Evolutionary conservation across 2,797 vertebrate genomes (phyloP).

Genomic region (Diplodus puntazzo): DNA sequence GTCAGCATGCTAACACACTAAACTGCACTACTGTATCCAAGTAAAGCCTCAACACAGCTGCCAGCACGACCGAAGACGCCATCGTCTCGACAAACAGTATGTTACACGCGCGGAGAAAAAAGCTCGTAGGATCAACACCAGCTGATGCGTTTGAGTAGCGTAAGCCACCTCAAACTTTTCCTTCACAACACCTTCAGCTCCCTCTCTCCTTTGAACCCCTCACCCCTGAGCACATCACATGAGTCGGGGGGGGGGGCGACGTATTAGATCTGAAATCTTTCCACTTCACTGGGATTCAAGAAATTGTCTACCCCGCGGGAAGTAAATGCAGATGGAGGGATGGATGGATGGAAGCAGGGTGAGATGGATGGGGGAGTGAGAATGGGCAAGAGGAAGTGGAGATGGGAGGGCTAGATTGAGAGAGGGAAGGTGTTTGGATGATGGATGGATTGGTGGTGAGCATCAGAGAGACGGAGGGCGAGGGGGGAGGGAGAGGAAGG

Average conservation of each 20-base stretch:
- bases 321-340: slow-evolving; percentile 74
- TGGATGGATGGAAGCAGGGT: slow-evolving; percentile 38
- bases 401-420: slow-evolving; percentile 43
- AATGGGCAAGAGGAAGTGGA: slow-evolving; percentile 38
- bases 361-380: slow-evolving; percentile 45
- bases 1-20: neutral
- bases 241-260: slow-evolving; percentile 46
- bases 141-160: slow-evolving; percentile 5
- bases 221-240: slow-evolving; percentile 62
- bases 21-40: neutral
- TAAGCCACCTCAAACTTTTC: slow-evolving; percentile 6
- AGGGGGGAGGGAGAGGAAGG: slow-evolving; percentile 38
- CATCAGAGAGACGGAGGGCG: slow-evolving; percentile 45
- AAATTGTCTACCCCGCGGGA: slow-evolving; percentile 77
- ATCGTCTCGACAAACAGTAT: slow-evolving; percentile 3
- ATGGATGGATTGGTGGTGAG: slow-evolving; percentile 70
- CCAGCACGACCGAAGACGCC: neutral
- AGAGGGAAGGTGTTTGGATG: slow-evolving; percentile 60
- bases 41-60: neutral
- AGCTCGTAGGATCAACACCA: neutral
- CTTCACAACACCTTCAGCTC: slow-evolving; percentile 29
- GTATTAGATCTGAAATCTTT: slow-evolving; percentile 83
- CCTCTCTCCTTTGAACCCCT: slow-evolving; percentile 40
- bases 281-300: slow-evolving; percentile 80
- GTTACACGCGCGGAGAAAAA: slow-evolving; percentile 10